Evolutionary conservation across 1,140 invertebrate species (phyloP), one percentile per base, ranked within the genome.

Genomic region (Cydia fagiglandana): DNA sequence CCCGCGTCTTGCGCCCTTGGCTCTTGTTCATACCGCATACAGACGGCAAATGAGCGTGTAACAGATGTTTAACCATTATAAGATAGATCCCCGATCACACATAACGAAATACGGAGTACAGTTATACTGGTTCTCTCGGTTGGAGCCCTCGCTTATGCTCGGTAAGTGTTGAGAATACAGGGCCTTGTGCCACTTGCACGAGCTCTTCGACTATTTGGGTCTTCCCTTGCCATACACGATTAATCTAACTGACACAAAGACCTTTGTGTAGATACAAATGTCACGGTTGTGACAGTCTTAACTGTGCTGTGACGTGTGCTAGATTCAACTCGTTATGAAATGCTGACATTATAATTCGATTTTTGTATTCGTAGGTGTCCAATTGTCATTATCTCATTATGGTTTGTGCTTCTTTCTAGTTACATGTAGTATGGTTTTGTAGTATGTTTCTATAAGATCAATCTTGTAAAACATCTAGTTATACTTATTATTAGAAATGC

Each of bases 231-330:
- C 28, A 12, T 50, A 53, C 47, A 56, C 12, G 70, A 74, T 74
- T 74, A 74, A 74, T 53, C 45, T 56, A 56, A 45, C 45, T 53
- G 73, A 53, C 50, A 74, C n/a, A 53, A 17, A 56, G 45, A 74
- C 50, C 45, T 74, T 53, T 74, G 73, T 56, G 28, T 74, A 61
- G 56, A 61, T n/a, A 53, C 41, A 41, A 74, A 28, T 74, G 73
- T 74, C 50, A 74, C 50, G 73, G 7, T 13, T 74, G 47, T 50
- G 17, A 73, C n/a, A 47, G 9, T 45, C 10, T 13, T 28, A 13
- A 53, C 28, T 74, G 10, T 34, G 73, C n/a, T 70, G 66, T 70
- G 66, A 70, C 34, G 66, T 70, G 66, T 45, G 66, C n/a, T 70
- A 70, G 34, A 66, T 70, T 45, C 4, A 56, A 61, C 34, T 70